Conservation (phyloP, 2,888 invertebrate species). For the Ryuthela nishihirai region DNA sequence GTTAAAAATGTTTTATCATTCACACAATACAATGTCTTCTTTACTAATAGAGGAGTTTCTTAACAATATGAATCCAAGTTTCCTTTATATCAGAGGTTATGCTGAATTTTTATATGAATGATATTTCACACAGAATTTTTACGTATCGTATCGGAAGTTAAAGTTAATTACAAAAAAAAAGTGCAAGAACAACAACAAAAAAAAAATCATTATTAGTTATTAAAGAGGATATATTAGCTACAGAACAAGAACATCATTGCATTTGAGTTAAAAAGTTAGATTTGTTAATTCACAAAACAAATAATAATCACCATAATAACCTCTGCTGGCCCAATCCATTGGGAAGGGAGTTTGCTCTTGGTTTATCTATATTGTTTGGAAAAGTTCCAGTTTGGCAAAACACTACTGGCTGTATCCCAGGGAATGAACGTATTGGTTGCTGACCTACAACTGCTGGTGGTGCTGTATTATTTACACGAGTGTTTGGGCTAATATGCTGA, state of each 20-base stretch:
- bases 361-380: slow-evolving; percentile 25
- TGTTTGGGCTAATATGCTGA: slow-evolving; percentile 28
- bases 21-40: no score
- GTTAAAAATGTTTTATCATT: no score
- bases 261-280: not conserved
- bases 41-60: no score
- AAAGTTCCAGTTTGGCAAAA: slow-evolving; percentile 20
- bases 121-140: no score
- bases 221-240: no score
- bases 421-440: slow-evolving; percentile 12
- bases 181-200: not conserved
- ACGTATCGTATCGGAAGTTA: no score
- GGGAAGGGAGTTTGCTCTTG: slow-evolving; percentile 32
- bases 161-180: not conserved
- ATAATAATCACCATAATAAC: slow-evolving; percentile 28
- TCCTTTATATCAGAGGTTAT: no score
- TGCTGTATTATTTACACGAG: slow-evolving; percentile 9
- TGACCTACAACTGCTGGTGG: slow-evolving; percentile 10
- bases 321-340: slow-evolving; percentile 43
- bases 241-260: no score
- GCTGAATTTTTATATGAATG: no score
- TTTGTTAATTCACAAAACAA: not conserved
- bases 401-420: slow-evolving; percentile 18
- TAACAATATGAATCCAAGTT: no score
- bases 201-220: no score